These are phyloP conservation scores for Gallinago media DNA, from an alignment of 2,113 vertebrate genomes.

Conservation along the genomic window DNA sequence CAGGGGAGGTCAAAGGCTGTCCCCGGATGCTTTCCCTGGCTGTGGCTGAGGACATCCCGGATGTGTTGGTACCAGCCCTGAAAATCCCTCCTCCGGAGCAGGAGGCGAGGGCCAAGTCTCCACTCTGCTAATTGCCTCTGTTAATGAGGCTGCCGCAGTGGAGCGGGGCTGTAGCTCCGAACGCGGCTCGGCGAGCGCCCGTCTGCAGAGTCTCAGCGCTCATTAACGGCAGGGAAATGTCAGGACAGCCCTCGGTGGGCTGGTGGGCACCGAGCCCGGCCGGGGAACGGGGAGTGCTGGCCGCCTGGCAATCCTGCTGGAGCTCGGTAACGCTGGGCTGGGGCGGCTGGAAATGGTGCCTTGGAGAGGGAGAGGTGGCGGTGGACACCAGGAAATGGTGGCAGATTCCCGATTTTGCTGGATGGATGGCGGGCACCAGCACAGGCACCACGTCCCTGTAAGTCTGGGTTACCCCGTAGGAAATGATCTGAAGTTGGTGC, in stretches of 20 bases:
- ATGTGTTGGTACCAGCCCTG: background rate
- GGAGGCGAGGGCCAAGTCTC: background rate
- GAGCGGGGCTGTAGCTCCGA: background rate
- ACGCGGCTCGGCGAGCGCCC: background rate
- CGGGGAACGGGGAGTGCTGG: background rate
- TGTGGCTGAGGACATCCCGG: background rate
- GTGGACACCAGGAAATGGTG: background rate
- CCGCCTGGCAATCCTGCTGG: background rate
- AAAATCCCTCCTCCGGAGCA: background rate
- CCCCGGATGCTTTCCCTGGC: background rate
- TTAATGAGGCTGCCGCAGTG: background rate
- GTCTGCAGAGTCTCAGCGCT: background rate
- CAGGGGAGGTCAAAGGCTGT: rapidly evolving
- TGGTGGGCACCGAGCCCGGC: background rate
- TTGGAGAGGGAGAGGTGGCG: rapidly evolving
- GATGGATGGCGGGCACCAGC: rapidly evolving
- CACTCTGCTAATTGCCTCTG: background rate
- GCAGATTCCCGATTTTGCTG: rapidly evolving
- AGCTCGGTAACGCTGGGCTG: rapidly evolving
- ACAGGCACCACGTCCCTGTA: rapidly evolving
- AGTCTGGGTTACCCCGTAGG: too few relatives aligned
- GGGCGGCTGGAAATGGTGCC: background rate
- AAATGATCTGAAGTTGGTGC: too few relatives aligned
- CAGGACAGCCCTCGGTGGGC: background rate
- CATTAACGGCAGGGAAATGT: background rate